A percentile compares a stretch with the other conserved stretches of the same genome.
Conservation (phyloP, 1,140 invertebrate genomes). For the Neodiprion pinetum region DNA sequence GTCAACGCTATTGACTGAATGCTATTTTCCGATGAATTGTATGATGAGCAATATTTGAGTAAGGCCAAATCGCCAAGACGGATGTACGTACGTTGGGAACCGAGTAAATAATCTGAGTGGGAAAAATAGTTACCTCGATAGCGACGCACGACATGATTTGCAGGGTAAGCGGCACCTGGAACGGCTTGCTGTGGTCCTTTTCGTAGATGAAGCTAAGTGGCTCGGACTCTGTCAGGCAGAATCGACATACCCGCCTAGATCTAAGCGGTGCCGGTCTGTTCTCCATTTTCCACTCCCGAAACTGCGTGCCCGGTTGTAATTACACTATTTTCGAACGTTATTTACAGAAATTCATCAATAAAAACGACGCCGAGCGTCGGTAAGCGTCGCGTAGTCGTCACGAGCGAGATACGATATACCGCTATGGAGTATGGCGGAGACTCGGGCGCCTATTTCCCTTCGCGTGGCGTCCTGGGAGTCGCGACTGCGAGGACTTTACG, state of each 20-base stretch:
- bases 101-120: conserved; percentile 6
- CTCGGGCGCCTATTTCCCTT: conserved; percentile 32
- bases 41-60: background rate
- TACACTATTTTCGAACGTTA: background rate
- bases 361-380: conserved; percentile 57
- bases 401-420: conserved; percentile 46
- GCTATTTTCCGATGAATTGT: conserved; percentile 16
- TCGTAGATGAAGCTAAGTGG: conserved; percentile 72
- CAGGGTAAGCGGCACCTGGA: conserved; percentile 68
- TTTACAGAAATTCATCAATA: conserved; percentile 10
- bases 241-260: conserved; percentile 72
- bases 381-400: conserved; percentile 51
- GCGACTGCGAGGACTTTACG: conserved; percentile 38
- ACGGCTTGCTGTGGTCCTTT: conserved; percentile 60
- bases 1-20: conserved; percentile 38
- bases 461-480: conserved; percentile 40
- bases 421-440: conserved; percentile 41
- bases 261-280: conserved; percentile 66
- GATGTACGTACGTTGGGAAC: too few relatives aligned
- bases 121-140: conserved; percentile 70
- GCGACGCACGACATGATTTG: conserved; percentile 79
- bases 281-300: conserved; percentile 60
- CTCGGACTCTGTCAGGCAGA: conserved; percentile 69
- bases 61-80: too few relatives aligned
- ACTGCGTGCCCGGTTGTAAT: conserved; percentile 1